phyloP scores from a whole-genome alignment of 2,113 vertebrate genomes.

The Blennius ocellaris region DNA sequence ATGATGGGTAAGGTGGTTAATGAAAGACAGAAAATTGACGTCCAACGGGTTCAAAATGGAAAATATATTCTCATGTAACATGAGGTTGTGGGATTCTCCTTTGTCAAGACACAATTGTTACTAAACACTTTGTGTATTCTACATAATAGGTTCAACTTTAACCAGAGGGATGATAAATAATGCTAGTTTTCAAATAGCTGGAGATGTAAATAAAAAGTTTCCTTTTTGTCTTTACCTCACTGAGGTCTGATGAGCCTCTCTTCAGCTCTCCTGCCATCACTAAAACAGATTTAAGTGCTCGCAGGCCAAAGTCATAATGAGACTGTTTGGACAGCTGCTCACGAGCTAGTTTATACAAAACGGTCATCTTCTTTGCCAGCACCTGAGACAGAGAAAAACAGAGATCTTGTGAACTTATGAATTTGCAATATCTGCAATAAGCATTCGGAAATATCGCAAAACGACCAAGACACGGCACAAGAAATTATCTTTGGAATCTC shows the following conservation, averaged over 20 bases:
- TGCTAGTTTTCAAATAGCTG: background rate
- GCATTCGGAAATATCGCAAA: background rate
- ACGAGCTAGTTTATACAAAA: conserved; percentile 93
- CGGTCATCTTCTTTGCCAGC: conserved; percentile 98
- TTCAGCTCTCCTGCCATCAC: conserved; percentile 98
- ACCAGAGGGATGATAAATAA: conserved; percentile 5
- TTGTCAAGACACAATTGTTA: no score
- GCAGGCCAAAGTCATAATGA: conserved; percentile 97
- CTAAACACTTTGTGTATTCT: no score
- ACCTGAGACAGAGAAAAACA: conserved; percentile 74
- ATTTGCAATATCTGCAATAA: background rate
- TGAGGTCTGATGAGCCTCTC: conserved; percentile 89
- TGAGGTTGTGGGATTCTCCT: no score
- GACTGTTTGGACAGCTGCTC: conserved; percentile 97
- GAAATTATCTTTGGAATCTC: background rate
- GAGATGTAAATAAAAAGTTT: background rate
- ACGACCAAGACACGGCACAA: background rate
- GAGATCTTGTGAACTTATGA: background rate
- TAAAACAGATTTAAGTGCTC: conserved; percentile 95
- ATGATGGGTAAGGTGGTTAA: background rate
- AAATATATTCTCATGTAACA: no score
- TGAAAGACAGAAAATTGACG: background rate
- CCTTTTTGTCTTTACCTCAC: conserved; percentile 84
- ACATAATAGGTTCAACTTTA: background rate
- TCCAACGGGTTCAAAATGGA: no score